Percentiles rank a stretch among this genome's conserved stretches.
Conservation (phyloP, 2,888 invertebrate species). For the Polydesmus complanatus region DNA sequence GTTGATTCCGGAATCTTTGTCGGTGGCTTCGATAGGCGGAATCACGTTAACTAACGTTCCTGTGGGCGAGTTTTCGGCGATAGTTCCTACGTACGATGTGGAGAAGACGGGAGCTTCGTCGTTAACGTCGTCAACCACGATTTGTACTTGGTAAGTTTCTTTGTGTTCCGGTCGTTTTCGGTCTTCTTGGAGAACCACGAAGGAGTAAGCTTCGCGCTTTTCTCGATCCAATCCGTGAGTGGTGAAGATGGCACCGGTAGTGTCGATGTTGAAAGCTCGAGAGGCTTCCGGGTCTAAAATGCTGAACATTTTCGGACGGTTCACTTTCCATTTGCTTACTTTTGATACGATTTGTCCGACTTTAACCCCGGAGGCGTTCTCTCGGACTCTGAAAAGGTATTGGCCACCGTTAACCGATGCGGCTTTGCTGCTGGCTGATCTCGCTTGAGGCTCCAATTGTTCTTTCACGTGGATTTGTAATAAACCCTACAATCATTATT, state of each 20-base stretch:
- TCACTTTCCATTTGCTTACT: slow-evolving; percentile 11
- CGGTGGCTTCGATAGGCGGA: slow-evolving; percentile 53
- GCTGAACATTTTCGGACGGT: slow-evolving; percentile 15
- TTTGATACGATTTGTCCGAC: slow-evolving; percentile 22
- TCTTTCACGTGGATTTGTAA: slow-evolving; percentile 24
- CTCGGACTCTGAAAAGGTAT: slow-evolving; percentile 22
- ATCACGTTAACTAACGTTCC: slow-evolving; percentile 24
- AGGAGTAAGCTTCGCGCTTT: slow-evolving; percentile 23
- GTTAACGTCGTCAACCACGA: slow-evolving; percentile 26
- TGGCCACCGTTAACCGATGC: background rate
- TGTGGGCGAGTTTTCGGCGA: slow-evolving; percentile 24
- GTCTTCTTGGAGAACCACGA: slow-evolving; percentile 26
- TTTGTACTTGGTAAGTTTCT: slow-evolving; percentile 25
- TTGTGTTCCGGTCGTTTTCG: slow-evolving; percentile 21
- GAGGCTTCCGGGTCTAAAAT: slow-evolving; percentile 16
- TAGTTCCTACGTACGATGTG: slow-evolving; percentile 23
- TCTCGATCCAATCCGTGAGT: slow-evolving; percentile 25
- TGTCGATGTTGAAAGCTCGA: slow-evolving; percentile 6
- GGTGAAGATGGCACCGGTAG: slow-evolving; percentile 22
- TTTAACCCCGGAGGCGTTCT: slow-evolving; percentile 23
- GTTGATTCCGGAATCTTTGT: slow-evolving; percentile 31
- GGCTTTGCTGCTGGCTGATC: background rate
- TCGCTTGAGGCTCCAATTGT: slow-evolving; percentile 24
- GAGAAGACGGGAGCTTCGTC: slow-evolving; percentile 25
- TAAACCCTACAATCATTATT: slow-evolving; percentile 22